These are phyloP conservation scores for Nesogale talazaci DNA, from an alignment of 2,113 vertebrate genomes.

Conservation along the genomic window DNA sequence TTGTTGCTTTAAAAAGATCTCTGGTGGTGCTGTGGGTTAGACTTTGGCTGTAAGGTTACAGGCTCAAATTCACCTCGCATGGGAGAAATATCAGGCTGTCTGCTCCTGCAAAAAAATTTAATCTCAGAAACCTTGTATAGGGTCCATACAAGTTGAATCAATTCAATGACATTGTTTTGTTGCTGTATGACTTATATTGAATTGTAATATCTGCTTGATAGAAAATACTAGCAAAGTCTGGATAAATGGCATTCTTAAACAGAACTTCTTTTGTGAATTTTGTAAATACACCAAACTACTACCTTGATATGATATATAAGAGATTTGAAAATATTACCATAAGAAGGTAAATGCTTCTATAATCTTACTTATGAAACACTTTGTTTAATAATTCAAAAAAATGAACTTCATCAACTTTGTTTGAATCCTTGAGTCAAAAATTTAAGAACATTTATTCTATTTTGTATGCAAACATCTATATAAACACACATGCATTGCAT, in stretches of 20 bases:
- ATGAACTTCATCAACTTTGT: slow-evolving; percentile 22
- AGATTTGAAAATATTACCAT: slow-evolving; percentile 11
- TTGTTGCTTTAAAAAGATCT: no score
- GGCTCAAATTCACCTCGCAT: no score
- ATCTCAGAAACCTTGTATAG: no score
- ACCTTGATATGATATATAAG: not conserved
- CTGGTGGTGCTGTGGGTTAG: no score
- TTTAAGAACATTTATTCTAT: not conserved
- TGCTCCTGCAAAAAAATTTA: no score
- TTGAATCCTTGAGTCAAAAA: not conserved
- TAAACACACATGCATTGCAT: not conserved
- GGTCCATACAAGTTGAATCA: no score
- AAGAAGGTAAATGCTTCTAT: not conserved
- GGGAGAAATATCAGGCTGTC: no score
- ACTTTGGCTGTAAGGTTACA: no score
- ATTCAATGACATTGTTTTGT: no score
- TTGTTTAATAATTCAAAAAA: slow-evolving; percentile 15
- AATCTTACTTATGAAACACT: slow-evolving; percentile 28
- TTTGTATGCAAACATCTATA: not conserved
- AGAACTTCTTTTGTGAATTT: not conserved
- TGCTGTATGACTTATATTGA: not conserved
- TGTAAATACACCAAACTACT: not conserved
- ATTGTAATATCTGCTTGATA: not conserved
- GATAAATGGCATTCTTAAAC: slow-evolving; percentile 9
- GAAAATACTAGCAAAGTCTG: not conserved